Evolutionary conservation across 2,888 invertebrate species (phyloP), one percentile per base, ranked within the genome.

Genomic region (Orchesella flavescens): DNA sequence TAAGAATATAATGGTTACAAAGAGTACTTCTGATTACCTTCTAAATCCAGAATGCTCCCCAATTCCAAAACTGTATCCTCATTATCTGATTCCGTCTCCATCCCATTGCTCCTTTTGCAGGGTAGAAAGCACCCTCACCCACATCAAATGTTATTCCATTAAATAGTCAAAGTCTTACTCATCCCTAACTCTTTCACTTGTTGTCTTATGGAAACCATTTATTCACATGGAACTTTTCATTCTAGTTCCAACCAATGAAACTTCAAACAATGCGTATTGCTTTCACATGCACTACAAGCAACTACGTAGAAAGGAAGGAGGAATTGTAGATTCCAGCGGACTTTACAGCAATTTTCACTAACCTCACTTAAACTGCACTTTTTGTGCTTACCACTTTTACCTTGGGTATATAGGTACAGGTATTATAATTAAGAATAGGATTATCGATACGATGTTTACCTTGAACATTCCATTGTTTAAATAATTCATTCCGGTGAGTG

Each of bases 11-110:
- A 15, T 49, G n/a, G n/a, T 49, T 3, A 49, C 3, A 49, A 2
- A 49, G 2, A 10, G n/a, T 49, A 12, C 12, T 12, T 9, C 12
- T 21, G n/a, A 15, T 84, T 84, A 88, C 88, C 87, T 87, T 86
- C 88, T 66, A 87, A 75, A 53, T 84, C 84, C 76, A 88, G 84
- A 76, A 87, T 86, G 23, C 86, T 75, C 63, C 84, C 84, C 66
- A 86, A 79, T 83, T 88, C 85, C 79, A 88, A 84, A 44, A 87
- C 84, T 83, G 84, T 82, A 80, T 87, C 86, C 85, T 87, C 88
- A 84, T 85, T 86, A 84, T 86, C 86, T 66, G 85, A 84, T 76
- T 87, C 86, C 85, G 86, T 86, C 87, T 88, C 88, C 88, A 88
- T 88, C 86, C 87, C 87, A 87, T 87, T 80, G 73, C 85, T 85